Conservation (phyloP, 2,113 vertebrate genomes). For the Colinus virginianus region DNA sequence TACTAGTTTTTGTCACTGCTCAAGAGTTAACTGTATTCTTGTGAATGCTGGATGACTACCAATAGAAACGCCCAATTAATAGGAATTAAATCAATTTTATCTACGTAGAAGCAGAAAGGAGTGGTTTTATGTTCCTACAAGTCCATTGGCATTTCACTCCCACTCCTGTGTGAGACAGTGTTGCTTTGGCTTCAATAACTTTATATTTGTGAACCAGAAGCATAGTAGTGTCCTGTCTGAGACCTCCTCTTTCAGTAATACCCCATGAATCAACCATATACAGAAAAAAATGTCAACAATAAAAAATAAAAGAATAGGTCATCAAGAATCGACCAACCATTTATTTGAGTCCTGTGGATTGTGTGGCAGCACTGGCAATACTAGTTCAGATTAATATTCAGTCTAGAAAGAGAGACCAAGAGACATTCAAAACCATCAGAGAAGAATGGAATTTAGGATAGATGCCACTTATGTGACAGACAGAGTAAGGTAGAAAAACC, state of each 20-base stretch:
- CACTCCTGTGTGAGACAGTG: neutral
- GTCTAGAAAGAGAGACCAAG: neutral
- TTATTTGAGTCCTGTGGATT: neutral
- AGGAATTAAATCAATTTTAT: neutral
- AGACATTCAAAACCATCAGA: neutral
- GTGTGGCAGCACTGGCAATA: rapidly evolving
- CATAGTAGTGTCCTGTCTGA: neutral
- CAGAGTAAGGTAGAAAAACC: neutral
- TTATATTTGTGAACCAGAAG: neutral
- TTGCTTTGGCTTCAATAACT: neutral
- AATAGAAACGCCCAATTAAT: neutral
- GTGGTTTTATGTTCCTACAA: neutral
- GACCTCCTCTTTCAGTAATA: neutral
- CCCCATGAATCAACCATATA: neutral
- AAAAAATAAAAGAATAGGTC: neutral
- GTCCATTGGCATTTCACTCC: neutral
- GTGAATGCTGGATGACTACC: neutral
- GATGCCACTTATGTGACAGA: neutral
- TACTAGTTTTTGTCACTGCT: neutral
- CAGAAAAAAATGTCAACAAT: neutral
- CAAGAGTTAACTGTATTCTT: neutral
- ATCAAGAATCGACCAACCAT: neutral
- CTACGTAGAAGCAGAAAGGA: neutral
- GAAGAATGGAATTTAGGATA: neutral
- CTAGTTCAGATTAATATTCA: neutral